These are phyloP conservation scores for Lepidocyrtoides sp. DNA, from an alignment of 2,888 invertebrate species.

Conservation along the genomic window DNA sequence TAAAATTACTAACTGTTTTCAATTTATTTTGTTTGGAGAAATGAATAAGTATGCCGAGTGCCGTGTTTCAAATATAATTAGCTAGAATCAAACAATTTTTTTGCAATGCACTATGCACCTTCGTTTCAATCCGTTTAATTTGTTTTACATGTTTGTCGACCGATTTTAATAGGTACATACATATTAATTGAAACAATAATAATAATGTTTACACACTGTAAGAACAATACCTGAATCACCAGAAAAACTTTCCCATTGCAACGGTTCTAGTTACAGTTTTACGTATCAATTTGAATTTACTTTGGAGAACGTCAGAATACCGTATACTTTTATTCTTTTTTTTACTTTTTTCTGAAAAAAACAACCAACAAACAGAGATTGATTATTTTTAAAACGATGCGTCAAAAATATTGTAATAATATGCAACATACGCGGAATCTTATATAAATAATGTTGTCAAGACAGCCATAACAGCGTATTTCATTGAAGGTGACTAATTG, in stretches of 20 bases:
- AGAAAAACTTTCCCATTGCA: no score
- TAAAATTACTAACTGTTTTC: not conserved
- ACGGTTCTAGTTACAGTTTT: no score
- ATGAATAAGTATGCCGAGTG: constrained; percentile 15
- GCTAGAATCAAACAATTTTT: not conserved
- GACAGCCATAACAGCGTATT: not conserved
- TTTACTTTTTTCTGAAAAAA: not conserved
- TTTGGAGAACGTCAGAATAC: no score
- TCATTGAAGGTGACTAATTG: not conserved
- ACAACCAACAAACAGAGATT: not conserved
- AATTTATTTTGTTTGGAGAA: not conserved
- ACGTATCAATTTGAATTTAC: no score
- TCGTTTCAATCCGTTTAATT: not conserved
- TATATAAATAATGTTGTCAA: not conserved
- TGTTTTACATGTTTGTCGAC: constrained; percentile 5
- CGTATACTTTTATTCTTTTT: no score
- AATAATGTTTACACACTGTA: not conserved
- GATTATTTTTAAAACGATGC: not conserved
- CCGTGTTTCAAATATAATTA: not conserved
- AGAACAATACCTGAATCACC: not conserved
- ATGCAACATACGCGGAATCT: no score
- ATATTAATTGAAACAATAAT: constrained; percentile 2
- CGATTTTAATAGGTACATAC: constrained; percentile 29
- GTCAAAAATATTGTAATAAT: no score
- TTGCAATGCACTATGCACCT: not conserved